A percentile compares a stretch with the other conserved stretches of the same genome.
phyloP scores from a whole-genome alignment of 1,140 invertebrate species.

The Lethrus apterus region DNA sequence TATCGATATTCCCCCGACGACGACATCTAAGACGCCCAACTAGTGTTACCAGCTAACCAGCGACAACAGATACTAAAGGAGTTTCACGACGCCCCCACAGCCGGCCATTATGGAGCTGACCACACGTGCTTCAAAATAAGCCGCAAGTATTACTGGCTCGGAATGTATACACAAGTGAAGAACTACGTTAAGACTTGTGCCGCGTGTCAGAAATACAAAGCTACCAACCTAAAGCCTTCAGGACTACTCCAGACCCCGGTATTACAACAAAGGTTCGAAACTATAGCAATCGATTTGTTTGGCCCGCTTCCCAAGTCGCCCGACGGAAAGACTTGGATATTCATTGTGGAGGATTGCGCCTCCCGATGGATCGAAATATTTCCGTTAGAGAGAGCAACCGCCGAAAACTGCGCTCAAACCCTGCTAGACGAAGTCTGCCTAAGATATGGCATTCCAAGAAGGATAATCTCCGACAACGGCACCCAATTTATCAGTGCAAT shows the following conservation, averaged over 20 bases:
- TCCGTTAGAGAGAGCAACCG: neutral
- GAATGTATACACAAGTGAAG: neutral
- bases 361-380: neutral
- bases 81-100: constrained; percentile 6
- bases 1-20: neutral
- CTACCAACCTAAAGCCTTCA: too few relatives aligned
- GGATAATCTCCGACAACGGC: constrained; percentile 1
- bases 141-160: neutral
- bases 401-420: neutral
- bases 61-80: neutral
- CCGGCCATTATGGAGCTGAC: constrained; percentile 3
- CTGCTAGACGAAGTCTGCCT: neutral
- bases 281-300: neutral
- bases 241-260: neutral
- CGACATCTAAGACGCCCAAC: neutral
- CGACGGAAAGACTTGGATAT: neutral
- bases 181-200: too few relatives aligned
- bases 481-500: constrained; percentile 3
- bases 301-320: neutral
- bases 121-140: neutral
- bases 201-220: too few relatives aligned
- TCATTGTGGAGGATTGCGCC: neutral
- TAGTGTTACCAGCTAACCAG: neutral
- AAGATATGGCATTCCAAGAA: neutral
- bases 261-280: neutral